Evolutionary conservation across 2,113 vertebrate genomes (phyloP).

Genomic region (Hyaena hyaena): DNA sequence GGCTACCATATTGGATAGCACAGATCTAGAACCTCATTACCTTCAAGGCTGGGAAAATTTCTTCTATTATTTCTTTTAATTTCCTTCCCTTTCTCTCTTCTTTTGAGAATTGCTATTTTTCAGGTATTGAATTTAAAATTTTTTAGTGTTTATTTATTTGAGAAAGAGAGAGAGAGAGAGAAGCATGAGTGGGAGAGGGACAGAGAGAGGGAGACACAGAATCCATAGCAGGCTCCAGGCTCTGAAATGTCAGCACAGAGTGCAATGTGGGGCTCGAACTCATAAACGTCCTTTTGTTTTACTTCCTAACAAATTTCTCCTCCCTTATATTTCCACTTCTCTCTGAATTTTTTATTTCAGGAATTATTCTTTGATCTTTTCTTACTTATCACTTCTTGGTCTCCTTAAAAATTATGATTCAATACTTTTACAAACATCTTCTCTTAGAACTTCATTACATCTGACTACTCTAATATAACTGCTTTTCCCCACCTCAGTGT

Average conservation of each 20-base stretch:
- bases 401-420: background rate
- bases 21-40: background rate
- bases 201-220: no score
- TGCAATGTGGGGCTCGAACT: no score
- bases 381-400: background rate
- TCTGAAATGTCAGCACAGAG: no score
- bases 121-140: background rate
- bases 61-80: constrained; percentile 6
- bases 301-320: background rate
- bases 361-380: background rate
- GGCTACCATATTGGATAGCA: background rate
- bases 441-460: background rate
- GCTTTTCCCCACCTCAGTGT: background rate
- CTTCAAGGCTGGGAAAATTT: background rate
- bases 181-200: no score
- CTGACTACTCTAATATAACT: background rate
- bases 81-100: background rate
- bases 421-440: background rate
- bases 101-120: background rate
- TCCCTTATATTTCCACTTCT: background rate
- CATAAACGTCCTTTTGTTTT: background rate
- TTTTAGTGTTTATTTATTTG: no score
- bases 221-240: no score
- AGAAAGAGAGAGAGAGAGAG: no score
- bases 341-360: background rate